Base-by-base conservation (phyloP, 64 coral and sea anemone species). In the Pachyseris speciosa region DNA sequence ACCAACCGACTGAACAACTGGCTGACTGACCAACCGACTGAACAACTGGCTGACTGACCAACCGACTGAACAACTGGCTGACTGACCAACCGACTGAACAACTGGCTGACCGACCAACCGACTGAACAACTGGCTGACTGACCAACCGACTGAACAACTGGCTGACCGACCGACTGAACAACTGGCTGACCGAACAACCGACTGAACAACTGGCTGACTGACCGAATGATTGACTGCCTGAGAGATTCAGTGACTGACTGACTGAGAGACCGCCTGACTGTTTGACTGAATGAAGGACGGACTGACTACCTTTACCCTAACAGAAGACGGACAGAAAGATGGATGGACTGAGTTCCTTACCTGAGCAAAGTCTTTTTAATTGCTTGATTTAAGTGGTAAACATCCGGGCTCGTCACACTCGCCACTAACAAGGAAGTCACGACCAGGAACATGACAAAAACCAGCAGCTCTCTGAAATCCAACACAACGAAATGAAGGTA, bases 381-480 rank as follows among this genome's bases (percentile, higher is more conserved):
- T 1, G 89, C 28, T 22, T 75, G 69, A 9, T 91, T 83, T 6
- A 91, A 68, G 32, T 39, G 39, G 66, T 70, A 91, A 7, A 83
- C 50, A 73, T 55, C 73, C 10, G 72, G 31, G 24, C 80, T 44
- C 17, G 52, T 44, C 13, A 91, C 31, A 47, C 89, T 70, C 3
- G 48, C n/a, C 0, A 84, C 78, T 12, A 91, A 39, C 2, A 83
- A n/a, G 37, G 40, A 73, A 5, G 58, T 71, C 39, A 91, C 52
- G 13, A 91, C 2, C 15, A 91, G 11, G 22, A 91, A 67, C 48
- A 53, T 20, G 9, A 91, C 20, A 27, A 51, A 81, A 40, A 72
- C 75, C 36, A 91, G 27, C 55, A 91, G 5, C 45, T 91, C 88
- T 36, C 88, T 91, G 29, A 60, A 81, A 91, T 4, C 25, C 7